Conservation (phyloP, 2,797 vertebrate species). For the Gallinago solitaria region DNA sequence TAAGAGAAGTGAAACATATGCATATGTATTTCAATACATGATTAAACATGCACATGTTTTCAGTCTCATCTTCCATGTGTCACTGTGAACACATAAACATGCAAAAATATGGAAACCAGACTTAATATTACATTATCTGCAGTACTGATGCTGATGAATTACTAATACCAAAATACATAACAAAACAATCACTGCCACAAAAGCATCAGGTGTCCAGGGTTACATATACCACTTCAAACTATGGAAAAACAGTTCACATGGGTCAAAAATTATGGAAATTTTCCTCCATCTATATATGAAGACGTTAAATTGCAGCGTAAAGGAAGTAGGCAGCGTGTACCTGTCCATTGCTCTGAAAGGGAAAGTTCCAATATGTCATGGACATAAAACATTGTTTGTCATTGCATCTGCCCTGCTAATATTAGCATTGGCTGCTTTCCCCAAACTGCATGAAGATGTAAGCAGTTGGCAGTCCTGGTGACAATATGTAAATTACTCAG, state of each 20-base stretch:
- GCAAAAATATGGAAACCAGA: background rate
- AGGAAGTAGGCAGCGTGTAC: background rate
- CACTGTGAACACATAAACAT: background rate
- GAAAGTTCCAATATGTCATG: background rate
- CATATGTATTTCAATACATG: background rate
- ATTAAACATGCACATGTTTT: background rate
- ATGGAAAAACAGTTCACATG: background rate
- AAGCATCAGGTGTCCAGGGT: background rate
- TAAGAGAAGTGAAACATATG: background rate
- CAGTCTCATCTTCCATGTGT: background rate
- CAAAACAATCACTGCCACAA: background rate
- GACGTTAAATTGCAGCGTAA: background rate
- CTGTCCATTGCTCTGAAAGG: background rate
- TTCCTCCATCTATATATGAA: background rate
- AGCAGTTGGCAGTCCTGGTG: slow-evolving; percentile 66
- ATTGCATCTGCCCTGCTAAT: slow-evolving; percentile 12
- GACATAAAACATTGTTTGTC: slow-evolving; percentile 34
- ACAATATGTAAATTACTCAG: slow-evolving; percentile 75
- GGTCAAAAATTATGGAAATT: background rate
- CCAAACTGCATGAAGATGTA: slow-evolving; percentile 59
- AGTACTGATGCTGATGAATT: background rate
- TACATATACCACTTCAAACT: background rate
- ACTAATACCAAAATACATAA: background rate
- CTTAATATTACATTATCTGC: background rate
- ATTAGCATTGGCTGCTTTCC: slow-evolving; percentile 60